phyloP scores from a whole-genome alignment of 2,888 invertebrate genomes.

The Chalcis sispes region DNA sequence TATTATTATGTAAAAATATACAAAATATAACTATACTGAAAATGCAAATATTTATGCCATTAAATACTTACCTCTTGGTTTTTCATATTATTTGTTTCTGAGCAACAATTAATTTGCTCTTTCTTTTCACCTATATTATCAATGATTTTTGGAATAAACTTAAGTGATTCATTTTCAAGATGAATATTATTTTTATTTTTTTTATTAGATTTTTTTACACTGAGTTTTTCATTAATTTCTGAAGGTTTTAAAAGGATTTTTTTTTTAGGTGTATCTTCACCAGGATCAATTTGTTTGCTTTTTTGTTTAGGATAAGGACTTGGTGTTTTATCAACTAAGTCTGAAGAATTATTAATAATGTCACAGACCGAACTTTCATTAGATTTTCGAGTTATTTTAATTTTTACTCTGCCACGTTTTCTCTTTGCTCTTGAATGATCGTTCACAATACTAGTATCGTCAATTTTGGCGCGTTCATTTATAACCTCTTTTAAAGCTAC shows the following conservation, averaged over 20 bases:
- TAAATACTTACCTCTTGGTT: background rate
- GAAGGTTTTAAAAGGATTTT: background rate
- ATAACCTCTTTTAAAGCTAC: constrained; percentile 53
- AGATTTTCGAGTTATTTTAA: constrained; percentile 63
- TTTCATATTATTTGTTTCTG: background rate
- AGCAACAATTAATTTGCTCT: background rate
- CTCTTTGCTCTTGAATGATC: constrained; percentile 7
- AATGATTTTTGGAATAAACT: background rate
- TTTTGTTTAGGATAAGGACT: constrained; percentile 60
- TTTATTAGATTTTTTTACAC: background rate
- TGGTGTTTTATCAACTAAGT: constrained; percentile 66
- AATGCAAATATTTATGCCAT: background rate
- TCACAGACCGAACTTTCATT: constrained; percentile 60
- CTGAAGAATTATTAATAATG: constrained; percentile 63
- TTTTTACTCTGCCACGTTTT: constrained; percentile 66
- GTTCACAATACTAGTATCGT: background rate
- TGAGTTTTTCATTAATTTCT: background rate
- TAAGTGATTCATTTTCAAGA: background rate
- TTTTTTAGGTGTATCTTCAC: constrained; percentile 6
- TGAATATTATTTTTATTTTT: background rate
- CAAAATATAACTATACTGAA: constrained; percentile 1
- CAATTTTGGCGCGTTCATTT: constrained; percentile 44
- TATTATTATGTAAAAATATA: background rate
- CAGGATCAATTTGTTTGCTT: background rate
- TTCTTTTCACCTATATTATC: constrained; percentile 2